Conservation (phyloP, 2,888 invertebrate genomes). For the Agrochola macilenta region DNA sequence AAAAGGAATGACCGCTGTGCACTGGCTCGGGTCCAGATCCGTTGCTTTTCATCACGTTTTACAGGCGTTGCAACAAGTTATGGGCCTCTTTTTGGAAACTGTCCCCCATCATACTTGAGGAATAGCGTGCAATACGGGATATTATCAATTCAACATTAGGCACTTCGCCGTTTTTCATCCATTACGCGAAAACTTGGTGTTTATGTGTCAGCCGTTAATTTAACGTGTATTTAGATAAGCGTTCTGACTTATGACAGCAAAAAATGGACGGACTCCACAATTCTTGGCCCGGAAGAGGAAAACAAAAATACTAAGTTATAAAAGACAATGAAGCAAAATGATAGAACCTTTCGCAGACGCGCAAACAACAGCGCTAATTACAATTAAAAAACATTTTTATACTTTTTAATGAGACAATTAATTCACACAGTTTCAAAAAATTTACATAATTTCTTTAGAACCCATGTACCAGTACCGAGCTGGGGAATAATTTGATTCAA, state of each 20-base stretch:
- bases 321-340: conserved; percentile 33
- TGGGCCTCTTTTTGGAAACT: conserved; percentile 71
- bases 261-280: conserved; percentile 14
- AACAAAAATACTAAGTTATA: conserved; percentile 25
- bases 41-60: conserved; percentile 77
- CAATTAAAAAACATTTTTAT: conserved; percentile 43
- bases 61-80: conserved; percentile 82
- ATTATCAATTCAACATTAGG: conserved; percentile 53
- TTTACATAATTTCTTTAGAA: conserved; percentile 55
- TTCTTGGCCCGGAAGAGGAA: conserved; percentile 2
- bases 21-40: conserved; percentile 78
- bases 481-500: conserved; percentile 77
- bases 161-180: conserved; percentile 23
- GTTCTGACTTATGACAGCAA: conserved; percentile 6
- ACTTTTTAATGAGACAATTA: conserved; percentile 43
- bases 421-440: conserved; percentile 47
- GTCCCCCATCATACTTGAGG: conserved; percentile 55
- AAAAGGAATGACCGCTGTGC: conserved; percentile 71
- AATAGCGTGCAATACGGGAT: conserved; percentile 48
- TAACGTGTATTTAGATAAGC: conserved; percentile 19
- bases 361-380: conserved; percentile 47
- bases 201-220: conserved; percentile 10
- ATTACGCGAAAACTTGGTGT: conserved; percentile 6
- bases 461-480: conserved; percentile 64
- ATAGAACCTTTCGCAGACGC: conserved; percentile 26